Percentiles rank a stretch among this genome's conserved stretches.
phyloP scores from a whole-genome alignment of 2,113 vertebrate species.

The Trochalopteron elliotii region DNA sequence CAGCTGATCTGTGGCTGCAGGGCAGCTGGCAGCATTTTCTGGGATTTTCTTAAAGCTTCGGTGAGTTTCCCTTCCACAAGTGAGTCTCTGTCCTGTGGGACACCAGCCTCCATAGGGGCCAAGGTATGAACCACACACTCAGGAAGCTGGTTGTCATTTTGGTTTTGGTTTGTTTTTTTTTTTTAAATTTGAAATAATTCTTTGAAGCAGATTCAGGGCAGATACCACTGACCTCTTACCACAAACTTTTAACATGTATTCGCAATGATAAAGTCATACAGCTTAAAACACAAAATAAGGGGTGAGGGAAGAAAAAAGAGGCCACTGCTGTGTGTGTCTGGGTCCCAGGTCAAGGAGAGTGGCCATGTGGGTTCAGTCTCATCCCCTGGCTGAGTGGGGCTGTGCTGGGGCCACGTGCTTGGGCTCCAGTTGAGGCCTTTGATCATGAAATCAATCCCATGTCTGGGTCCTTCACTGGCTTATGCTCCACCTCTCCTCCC shows the following conservation, averaged over 20 bases:
- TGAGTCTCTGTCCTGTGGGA: conserved; percentile 54
- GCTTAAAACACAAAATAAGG: conserved; percentile 54
- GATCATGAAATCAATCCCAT: not conserved
- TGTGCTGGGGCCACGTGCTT: not conserved
- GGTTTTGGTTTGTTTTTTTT: not conserved
- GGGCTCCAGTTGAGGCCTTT: not conserved
- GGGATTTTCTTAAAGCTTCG: conserved; percentile 43
- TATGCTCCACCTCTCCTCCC: not conserved
- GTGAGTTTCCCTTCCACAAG: conserved; percentile 41
- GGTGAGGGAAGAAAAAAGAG: conserved; percentile 16
- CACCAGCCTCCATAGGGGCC: conserved; percentile 64
- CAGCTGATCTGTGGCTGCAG: not conserved
- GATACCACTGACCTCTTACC: conserved; percentile 55
- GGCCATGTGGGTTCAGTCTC: not conserved
- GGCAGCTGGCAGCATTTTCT: conserved; percentile 8
- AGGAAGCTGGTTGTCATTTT: conserved; percentile 47
- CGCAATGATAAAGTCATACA: conserved; percentile 67
- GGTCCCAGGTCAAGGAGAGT: not conserved
- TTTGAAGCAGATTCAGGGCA: conserved; percentile 71
- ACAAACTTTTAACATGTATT: conserved; percentile 57
- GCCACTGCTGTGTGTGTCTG: not conserved
- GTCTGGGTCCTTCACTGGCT: not conserved
- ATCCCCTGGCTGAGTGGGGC: not conserved
- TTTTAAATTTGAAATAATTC: conserved; percentile 74
- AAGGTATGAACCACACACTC: conserved; percentile 49